Percentiles rank a stretch among this genome's conserved stretches.
These are phyloP conservation scores for Zaprionus taronus DNA, from an alignment of 1,140 invertebrate genomes.

Conservation along the genomic window DNA sequence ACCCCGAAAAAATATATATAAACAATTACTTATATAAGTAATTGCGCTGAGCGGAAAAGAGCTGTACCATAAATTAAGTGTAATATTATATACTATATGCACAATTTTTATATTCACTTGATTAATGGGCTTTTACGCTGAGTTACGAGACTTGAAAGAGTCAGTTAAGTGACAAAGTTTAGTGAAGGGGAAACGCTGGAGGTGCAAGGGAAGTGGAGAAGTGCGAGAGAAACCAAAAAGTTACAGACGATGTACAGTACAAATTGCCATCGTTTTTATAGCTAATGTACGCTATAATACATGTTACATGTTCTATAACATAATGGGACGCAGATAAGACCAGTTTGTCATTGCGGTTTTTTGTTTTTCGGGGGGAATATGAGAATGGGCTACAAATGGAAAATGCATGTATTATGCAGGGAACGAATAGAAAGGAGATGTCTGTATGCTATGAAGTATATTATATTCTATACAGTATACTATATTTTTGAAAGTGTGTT, in stretches of 20 bases:
- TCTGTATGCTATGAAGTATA: too few relatives aligned
- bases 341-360: not conserved
- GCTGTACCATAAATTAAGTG: conserved; percentile 48
- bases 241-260: not conserved
- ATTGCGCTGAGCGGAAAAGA: conserved; percentile 41
- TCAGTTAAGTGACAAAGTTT: not conserved
- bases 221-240: not conserved
- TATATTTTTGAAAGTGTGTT: too few relatives aligned
- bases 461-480: too few relatives aligned
- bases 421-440: too few relatives aligned
- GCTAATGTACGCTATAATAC: not conserved
- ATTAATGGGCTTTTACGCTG: conserved; percentile 46
- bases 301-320: not conserved
- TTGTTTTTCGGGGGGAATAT: not conserved
- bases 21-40: conserved; percentile 48
- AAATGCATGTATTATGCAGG: not conserved
- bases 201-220: not conserved
- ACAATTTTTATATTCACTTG: conserved; percentile 31
- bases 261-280: conserved; percentile 1
- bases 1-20: conserved; percentile 22
- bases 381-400: not conserved
- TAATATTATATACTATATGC: conserved; percentile 33
- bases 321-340: not conserved
- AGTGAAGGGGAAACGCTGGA: not conserved
- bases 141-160: conserved; percentile 30